Evolutionary conservation across 2,888 invertebrate species (phyloP), one percentile per base, ranked within the genome.

Genomic region (Cephus runcator): DNA sequence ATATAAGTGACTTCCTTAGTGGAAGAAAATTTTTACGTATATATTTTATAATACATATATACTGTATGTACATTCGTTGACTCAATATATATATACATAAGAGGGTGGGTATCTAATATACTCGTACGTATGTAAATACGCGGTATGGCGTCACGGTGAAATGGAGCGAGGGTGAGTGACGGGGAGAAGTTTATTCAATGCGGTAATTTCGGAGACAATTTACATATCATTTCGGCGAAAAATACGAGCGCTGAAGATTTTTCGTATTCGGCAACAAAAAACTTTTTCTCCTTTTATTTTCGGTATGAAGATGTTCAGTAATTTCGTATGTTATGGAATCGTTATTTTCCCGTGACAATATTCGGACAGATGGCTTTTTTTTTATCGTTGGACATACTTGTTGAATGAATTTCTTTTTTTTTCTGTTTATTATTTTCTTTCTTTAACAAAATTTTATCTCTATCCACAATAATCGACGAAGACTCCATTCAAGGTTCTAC

Each of bases 111-210:
- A 56, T 11, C 71, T 71, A 30, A 71, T 71, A 71, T 33, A 71
- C 71, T 71, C 71, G 71, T 74, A 74, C 34, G 36, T 74, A 74
- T 35, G 74, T 34, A 74, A 35, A 74, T 35, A 74, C 74, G 35
- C 74, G 74, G 23, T 71, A 71, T 15, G 31, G 35, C 34, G 34
- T 30, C 74, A 74, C n/a, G 34, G n/a, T 75, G 75, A 75, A 78
- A 78, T 36, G 75, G 73, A 73, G 78, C 75, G 73, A 76, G 73
- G 75, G 75, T 34, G 75, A 75, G 73, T 75, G 77, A 75, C 77
- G 75, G 69, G 77, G 75, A 74, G 76, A 78, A 78, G 78, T 78
- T 78, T 78, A 78, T 78, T 78, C 78, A 78, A 78, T 78, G 78
- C 75, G 73, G 78, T 78, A 78, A 78, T 78, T 78, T 78, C 40